A percentile compares a stretch with the other conserved stretches of the same genome.
Evolutionary conservation across 2,888 invertebrate species (phyloP).

Genomic region (Macaria liturata): DNA sequence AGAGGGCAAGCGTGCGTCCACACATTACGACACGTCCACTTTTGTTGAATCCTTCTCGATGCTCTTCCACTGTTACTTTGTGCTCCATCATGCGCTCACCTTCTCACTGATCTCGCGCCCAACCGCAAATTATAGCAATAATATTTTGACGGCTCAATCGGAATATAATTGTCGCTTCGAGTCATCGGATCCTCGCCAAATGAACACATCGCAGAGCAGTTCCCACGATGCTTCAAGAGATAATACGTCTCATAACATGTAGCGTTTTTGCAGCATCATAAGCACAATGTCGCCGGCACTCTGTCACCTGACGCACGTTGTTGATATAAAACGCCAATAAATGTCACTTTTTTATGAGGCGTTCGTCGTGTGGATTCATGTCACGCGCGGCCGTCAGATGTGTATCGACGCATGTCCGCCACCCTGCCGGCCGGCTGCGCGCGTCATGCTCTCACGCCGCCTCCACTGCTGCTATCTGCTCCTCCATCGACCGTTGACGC

Average conservation of each 20-base stretch:
- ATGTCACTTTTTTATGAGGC: slow-evolving; percentile 81
- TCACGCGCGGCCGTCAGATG: slow-evolving; percentile 78
- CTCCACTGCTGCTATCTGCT: slow-evolving; percentile 59
- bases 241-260: slow-evolving; percentile 55
- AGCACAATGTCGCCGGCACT: slow-evolving; percentile 64
- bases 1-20: slow-evolving; percentile 65
- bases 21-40: slow-evolving; percentile 76
- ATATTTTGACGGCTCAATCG: slow-evolving; percentile 36
- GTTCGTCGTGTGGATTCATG: slow-evolving; percentile 64
- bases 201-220: slow-evolving; percentile 56
- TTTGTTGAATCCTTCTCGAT: slow-evolving; percentile 54
- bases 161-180: slow-evolving; percentile 25
- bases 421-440: slow-evolving; percentile 60
- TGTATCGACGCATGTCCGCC: slow-evolving; percentile 69
- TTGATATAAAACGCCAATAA: slow-evolving; percentile 82
- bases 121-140: slow-evolving; percentile 41
- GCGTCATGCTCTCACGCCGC: slow-evolving; percentile 68
- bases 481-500: slow-evolving; percentile 64
- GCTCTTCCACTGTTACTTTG: slow-evolving; percentile 57
- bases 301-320: slow-evolving; percentile 73
- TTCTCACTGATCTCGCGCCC: slow-evolving; percentile 31
- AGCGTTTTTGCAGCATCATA: slow-evolving; percentile 76
- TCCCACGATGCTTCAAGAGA: slow-evolving; percentile 69
- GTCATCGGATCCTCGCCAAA: slow-evolving; percentile 41
- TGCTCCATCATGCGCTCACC: slow-evolving; percentile 44